Evolutionary conservation across 2,797 vertebrate species (phyloP).

Genomic region (Mus caroli): DNA sequence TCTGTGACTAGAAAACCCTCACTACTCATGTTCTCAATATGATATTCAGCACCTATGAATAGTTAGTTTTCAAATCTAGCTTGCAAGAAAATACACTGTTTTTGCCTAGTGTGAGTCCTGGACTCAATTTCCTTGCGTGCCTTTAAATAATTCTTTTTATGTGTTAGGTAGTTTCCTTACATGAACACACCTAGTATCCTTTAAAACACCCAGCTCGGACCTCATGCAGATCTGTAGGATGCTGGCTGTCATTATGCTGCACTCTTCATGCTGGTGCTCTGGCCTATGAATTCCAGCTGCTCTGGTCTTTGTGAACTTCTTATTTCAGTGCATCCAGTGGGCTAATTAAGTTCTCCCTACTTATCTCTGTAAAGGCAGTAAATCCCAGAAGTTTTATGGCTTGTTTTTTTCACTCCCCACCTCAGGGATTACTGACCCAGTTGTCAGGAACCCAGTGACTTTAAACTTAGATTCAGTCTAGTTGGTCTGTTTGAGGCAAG

Average conservation of each 20-base stretch:
- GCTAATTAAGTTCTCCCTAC: background rate
- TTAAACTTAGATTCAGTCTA: background rate
- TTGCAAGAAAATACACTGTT: background rate
- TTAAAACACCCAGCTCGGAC: background rate
- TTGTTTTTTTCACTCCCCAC: background rate
- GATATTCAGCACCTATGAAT: background rate
- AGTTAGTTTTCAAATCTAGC: background rate
- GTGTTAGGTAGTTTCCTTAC: background rate
- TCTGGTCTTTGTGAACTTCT: background rate
- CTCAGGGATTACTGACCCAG: background rate
- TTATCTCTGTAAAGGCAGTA: background rate
- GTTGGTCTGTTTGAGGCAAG: background rate
- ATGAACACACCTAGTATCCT: background rate
- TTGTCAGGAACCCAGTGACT: background rate
- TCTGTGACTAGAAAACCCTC: background rate
- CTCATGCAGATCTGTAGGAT: background rate
- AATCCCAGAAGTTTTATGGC: background rate
- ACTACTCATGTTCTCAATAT: no score
- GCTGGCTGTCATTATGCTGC: no score
- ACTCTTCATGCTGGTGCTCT: background rate
- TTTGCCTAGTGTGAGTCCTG: background rate
- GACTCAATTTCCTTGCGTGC: background rate
- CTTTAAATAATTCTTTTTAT: background rate
- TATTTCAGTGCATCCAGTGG: background rate
- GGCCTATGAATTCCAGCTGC: background rate